These are phyloP conservation scores for Globodera ellingtonae DNA, from an alignment of 1,140 invertebrate genomes.

Conservation along the genomic window DNA sequence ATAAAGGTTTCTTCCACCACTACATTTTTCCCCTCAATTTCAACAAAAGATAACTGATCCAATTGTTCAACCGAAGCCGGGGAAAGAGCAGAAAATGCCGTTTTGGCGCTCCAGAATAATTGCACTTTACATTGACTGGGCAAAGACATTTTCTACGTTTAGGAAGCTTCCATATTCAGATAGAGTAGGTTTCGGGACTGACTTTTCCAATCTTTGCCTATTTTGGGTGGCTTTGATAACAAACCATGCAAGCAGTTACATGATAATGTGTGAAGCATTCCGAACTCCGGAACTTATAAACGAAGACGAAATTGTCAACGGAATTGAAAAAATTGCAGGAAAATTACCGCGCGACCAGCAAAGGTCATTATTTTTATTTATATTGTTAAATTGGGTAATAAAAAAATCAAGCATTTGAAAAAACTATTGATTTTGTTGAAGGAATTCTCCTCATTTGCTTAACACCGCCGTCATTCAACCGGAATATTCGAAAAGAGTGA, in stretches of 20 bases:
- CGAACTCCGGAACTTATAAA: conserved; percentile 60
- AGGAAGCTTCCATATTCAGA: conserved; percentile 62
- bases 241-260: conserved; percentile 62
- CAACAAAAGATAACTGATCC: conserved; percentile 54
- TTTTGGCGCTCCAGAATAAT: conserved; percentile 63
- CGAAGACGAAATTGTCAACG: conserved; percentile 40
- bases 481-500: background rate
- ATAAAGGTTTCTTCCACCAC: conserved; percentile 45
- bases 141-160: conserved; percentile 60
- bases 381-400: background rate
- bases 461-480: background rate
- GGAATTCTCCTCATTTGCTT: background rate
- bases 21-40: background rate
- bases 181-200: conserved; percentile 42
- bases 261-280: conserved; percentile 66
- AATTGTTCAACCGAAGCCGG: conserved; percentile 51
- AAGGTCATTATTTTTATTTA: background rate
- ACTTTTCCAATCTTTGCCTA: background rate
- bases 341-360: conserved; percentile 18
- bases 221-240: conserved; percentile 60
- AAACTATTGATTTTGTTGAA: background rate
- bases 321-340: conserved; percentile 30
- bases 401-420: background rate
- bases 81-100: conserved; percentile 60
- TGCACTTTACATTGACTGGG: conserved; percentile 64